Base-by-base conservation (phyloP, 2,888 invertebrate genomes). In the Carpatolechia fugitivella region DNA sequence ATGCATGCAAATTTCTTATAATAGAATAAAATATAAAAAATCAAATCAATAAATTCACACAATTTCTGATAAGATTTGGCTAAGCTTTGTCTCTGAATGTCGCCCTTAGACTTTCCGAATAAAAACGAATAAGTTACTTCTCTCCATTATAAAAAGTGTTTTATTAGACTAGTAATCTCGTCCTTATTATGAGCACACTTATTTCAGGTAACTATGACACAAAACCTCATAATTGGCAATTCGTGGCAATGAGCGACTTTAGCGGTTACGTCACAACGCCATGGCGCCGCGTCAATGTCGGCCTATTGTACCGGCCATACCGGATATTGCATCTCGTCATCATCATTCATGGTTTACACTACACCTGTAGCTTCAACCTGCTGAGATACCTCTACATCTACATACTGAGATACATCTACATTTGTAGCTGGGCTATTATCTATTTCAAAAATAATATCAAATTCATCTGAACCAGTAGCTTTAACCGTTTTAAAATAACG, bases 251-350 rank as follows among this genome's bases (percentile, higher is more conserved):
- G 38, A 50, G 6, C 52, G 51, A 36, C 24, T 46, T 51, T 33
- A 35, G 46, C 3, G 24, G 54, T 67, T 63, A 67, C 65, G 66
- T 64, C 62, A 66, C 38, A 41, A 33, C 29, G 46, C 29, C 46
- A 13, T 6, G 47, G 40, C 52, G 51, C 57, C 53, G 61, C 62
- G 65, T 59, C 66, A 65, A 65, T 68, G 67, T 60, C 61, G 47
- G 20, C 31, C 52, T 14, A 56, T 56, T 56, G 56, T 56, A 18
- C 24, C 11, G n/a, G 18, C 24, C 11, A 7, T 11, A 35, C 54
- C 49, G 54, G 54, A 54, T 24, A 30, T 46, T 13, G 38, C n/a
- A 14, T 18, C 24, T 24, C 13, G n/a, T 38, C 4, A n/a, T 16
- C 35, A 35, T 35, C 16, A 33, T 51, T 49, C 20, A 35, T 36